phyloP scores from a whole-genome alignment of 2,797 vertebrate species.

The Arnoldichthys spilopterus region DNA sequence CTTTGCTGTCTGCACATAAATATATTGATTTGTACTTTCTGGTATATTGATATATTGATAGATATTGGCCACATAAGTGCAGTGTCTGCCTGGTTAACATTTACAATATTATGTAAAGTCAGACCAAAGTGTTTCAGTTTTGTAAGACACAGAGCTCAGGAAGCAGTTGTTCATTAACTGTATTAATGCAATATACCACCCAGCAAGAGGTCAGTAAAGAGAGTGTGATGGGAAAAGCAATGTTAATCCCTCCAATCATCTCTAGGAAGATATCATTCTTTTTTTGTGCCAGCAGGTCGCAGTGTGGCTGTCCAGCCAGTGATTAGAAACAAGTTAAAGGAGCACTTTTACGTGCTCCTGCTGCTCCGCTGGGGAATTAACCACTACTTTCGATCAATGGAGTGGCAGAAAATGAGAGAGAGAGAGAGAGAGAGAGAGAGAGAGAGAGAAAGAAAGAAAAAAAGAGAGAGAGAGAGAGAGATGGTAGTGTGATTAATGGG shows the following conservation, averaged over 20 bases:
- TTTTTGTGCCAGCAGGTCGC: constrained; percentile 65
- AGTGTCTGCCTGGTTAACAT: too few relatives aligned
- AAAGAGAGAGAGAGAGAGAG: constrained; percentile 55
- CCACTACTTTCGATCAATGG: constrained; percentile 83
- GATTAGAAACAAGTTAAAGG: constrained; percentile 68
- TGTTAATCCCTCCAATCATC: constrained; percentile 46
- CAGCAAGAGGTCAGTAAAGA: not conserved
- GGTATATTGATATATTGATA: too few relatives aligned
- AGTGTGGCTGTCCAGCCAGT: constrained; percentile 57
- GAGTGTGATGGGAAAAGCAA: not conserved
- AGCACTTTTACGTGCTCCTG: constrained; percentile 58
- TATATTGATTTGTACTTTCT: too few relatives aligned
- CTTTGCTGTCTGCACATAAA: too few relatives aligned
- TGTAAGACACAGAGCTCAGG: too few relatives aligned
- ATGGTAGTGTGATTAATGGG: constrained; percentile 83
- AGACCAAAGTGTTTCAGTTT: too few relatives aligned
- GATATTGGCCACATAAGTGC: too few relatives aligned
- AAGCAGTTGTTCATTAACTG: too few relatives aligned
- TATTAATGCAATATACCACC: not conserved
- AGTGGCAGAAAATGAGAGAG: constrained; percentile 69
- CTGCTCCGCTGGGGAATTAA: constrained; percentile 71
- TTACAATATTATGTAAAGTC: too few relatives aligned
- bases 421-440: too few relatives aligned
- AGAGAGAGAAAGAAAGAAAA: constrained; percentile 66
- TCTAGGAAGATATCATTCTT: constrained; percentile 74